Base-by-base conservation (phyloP, 2,113 vertebrate genomes). In the Elachura formosa region DNA sequence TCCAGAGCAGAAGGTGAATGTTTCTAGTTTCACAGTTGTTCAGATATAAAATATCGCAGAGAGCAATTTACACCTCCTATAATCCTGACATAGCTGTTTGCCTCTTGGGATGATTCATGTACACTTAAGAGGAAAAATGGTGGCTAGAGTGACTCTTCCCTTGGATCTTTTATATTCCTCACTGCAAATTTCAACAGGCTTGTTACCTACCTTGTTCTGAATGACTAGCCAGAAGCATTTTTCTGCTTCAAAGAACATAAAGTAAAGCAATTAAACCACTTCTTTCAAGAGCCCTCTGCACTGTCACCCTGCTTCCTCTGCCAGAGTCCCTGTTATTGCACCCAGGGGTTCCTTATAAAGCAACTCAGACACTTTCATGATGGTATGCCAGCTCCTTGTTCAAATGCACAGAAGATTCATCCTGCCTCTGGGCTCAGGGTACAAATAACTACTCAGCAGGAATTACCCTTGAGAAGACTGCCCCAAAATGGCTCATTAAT, bases 171-270 rank as follows among this genome's bases (percentile, higher is more conserved):
- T 90, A 63, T 69, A 80, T 59, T 87, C 34, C n/a, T 83, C 10
- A 11, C 74, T 74, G 59, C 46, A 59, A 77, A 77, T 88, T 96
- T 83, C 78, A 94, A 71, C 63, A 63, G 48, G n/a, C 63, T 77
- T 83, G 59, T 83, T 96, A 83, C 75, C 87, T 91, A 55, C 31
- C 18, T 72, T 83, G 67, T 77, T 87, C 84, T 83, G 82, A 87
- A 78, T 11, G 5, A 75, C 78, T 89, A n/a, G 67, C 87, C 87
- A 77, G 71, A 83, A 94, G 88, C 51, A 86, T 69, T 89, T 89
- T 95, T 96, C 74, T 83, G 84, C 82, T 91, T 91, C 89, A 93
- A 90, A 90, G 74, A 87, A 88, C 58, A 71, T 73, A 73, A 96
- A 95, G 62, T 79, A 93, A 93, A 87, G 89, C 51, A 90, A 91